phyloP scores from a whole-genome alignment of 1,140 invertebrate genomes.

The Ladona fulva region DNA sequence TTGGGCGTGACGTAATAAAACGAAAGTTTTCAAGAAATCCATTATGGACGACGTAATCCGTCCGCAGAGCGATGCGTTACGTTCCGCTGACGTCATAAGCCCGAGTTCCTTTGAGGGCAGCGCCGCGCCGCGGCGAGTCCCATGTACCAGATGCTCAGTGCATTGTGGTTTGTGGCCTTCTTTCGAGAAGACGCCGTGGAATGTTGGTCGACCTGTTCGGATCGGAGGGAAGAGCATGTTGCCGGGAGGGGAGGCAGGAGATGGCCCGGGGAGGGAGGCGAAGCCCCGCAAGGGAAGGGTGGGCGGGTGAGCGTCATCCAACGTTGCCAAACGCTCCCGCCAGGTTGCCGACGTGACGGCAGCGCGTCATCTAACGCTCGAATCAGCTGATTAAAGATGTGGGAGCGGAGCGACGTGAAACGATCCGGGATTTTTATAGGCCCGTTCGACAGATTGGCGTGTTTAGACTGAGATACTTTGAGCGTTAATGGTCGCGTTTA shows the following conservation, averaged over 20 bases:
- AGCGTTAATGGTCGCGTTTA: too few species aligned
- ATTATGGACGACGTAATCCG: not conserved
- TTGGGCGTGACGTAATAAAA: not conserved
- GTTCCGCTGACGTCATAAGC: not conserved
- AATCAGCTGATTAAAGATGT: constrained; percentile 7
- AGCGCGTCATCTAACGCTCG: not conserved
- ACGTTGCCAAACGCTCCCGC: not conserved
- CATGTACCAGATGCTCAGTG: not conserved
- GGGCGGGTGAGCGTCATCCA: not conserved
- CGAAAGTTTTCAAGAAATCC: constrained; percentile 5
- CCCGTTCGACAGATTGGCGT: too few species aligned
- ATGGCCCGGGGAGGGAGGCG: too few species aligned
- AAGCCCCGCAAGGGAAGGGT: not conserved
- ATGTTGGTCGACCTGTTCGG: not conserved
- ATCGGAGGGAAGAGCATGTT: not conserved
- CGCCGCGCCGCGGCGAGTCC: not conserved
- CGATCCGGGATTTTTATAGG: too few species aligned
- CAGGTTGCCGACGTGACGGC: not conserved
- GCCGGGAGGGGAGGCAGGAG: not conserved
- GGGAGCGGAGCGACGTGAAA: not conserved
- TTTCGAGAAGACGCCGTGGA: constrained; percentile 1
- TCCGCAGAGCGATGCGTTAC: not conserved
- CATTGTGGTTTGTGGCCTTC: not conserved
- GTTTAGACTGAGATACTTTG: too few species aligned
- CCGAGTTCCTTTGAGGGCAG: not conserved